These are phyloP conservation scores for Cheilosia vulpina DNA, from an alignment of 2,888 invertebrate genomes.

Conservation along the genomic window DNA sequence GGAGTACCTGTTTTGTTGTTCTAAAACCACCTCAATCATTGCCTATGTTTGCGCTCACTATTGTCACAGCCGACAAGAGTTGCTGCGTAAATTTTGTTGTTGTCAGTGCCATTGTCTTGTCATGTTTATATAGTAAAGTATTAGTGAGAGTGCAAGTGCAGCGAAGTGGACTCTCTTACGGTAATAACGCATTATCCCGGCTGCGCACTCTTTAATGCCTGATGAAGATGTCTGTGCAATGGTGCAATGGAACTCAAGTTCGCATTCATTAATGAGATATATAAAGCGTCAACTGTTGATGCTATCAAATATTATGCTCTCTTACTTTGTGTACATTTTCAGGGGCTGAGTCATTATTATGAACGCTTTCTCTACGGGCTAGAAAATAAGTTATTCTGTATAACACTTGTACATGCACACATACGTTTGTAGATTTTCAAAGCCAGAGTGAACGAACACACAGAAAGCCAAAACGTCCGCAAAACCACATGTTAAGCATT, in stretches of 20 bases:
- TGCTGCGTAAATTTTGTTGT: too few species aligned
- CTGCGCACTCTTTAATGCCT: background rate
- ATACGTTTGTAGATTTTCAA: background rate
- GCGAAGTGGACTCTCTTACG: constrained; percentile 29
- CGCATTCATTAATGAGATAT: too few species aligned
- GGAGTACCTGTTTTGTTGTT: constrained; percentile 18
- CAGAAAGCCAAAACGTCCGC: background rate
- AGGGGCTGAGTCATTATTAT: constrained; percentile 31
- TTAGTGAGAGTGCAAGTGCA: constrained; percentile 10
- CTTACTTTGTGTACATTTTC: background rate
- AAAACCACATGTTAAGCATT: background rate
- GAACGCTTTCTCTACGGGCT: constrained; percentile 20
- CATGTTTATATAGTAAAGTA: background rate
- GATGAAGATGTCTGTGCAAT: background rate
- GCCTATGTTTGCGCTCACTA: too few species aligned
- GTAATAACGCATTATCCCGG: constrained; percentile 11
- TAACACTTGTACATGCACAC: background rate
- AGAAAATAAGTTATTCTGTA: constrained; percentile 20
- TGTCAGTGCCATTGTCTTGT: background rate
- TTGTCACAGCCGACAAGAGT: background rate
- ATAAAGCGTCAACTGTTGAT: too few species aligned
- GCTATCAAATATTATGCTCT: background rate
- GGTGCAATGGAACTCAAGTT: background rate
- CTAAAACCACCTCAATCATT: background rate
- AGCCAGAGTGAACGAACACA: constrained; percentile 1